A percentile compares a stretch with the other conserved stretches of the same genome.
Evolutionary conservation across 2,797 vertebrate species (phyloP).

Genomic region (Pogoniulus pusillus): DNA sequence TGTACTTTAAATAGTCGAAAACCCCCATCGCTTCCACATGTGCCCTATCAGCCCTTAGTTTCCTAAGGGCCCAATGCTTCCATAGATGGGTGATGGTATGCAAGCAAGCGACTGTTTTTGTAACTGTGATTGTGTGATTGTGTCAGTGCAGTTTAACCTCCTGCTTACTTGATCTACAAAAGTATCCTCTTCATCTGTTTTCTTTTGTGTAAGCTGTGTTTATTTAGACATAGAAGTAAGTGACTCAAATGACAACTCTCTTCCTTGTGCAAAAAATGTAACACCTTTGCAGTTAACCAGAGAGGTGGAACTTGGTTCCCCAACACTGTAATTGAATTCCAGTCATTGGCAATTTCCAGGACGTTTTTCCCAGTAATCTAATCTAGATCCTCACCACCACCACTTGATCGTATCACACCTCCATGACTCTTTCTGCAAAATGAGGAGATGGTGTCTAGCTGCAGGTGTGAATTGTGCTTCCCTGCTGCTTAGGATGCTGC

Average conservation of each 20-base stretch:
- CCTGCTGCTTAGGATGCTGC: background rate
- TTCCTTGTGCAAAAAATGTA: background rate
- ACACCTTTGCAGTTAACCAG: background rate
- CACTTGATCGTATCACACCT: background rate
- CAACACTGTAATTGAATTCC: slow-evolving; percentile 6
- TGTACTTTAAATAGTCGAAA: slow-evolving; percentile 9
- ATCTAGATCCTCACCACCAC: background rate
- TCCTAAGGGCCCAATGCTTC: background rate
- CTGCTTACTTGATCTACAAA: background rate
- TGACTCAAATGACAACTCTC: background rate
- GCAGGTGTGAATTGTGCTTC: slow-evolving; percentile 1
- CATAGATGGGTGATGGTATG: background rate
- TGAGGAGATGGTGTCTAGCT: background rate
- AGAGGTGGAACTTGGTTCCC: background rate
- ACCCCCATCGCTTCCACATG: slow-evolving; percentile 23
- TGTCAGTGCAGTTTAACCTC: background rate
- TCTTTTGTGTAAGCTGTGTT: background rate
- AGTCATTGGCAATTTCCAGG: background rate
- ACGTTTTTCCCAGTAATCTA: slow-evolving; percentile 9
- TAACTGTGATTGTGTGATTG: background rate
- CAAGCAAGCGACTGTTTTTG: background rate
- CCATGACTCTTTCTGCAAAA: background rate
- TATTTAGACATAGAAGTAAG: background rate
- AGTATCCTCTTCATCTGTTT: background rate
- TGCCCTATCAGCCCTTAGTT: slow-evolving; percentile 6